Evolutionary conservation across 2,797 vertebrate species (phyloP), one percentile per base, ranked within the genome.

Genomic region (Propithecus perrieri): DNA sequence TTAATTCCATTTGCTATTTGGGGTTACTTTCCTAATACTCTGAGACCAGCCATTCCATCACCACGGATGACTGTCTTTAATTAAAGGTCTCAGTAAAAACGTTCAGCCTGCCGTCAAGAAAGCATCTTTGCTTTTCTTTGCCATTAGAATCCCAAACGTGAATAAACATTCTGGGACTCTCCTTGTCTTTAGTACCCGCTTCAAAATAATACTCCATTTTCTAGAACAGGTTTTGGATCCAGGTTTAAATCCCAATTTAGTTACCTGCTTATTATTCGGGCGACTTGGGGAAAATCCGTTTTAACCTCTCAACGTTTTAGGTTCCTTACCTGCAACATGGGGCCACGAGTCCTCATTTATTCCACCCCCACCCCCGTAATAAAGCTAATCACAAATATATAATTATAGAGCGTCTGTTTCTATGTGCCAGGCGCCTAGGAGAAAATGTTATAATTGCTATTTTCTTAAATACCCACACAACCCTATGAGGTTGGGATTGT

Each of bases 1-100:
- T 94, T 96, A 75, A 90, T 18, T 53, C 43, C 81, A 33, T 96
- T 91, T 94, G 84, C 83, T 69, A 26, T 91, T 84, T 61, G 83
- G 61, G 94, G 93, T 95, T 78, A 96, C 90, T 72, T 97, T 85
- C 89, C 85, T 9, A 61, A 88, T 92, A 48, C 0, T 67, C 79
- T 38, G 76, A 97, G 28, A 75, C 95, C 46, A 12, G 83, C 67
- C 69, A 7, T 67, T 85, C 95, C 88, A 3, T 97, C 91, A 75
- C 50, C 50, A 94, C 91, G 59, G 75, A 80, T 85, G 74, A 81
- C 75, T 10, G 43, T 80, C 78, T 95, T 95, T 86, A 95, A 96
- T 46, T 93, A 81, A 94, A 97, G 89, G 33, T 30, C 95, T 86
- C 78, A 2, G 72, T 7, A 33, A 24, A 85, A 38, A 78, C 85